Base-by-base conservation (phyloP, 2,797 vertebrate genomes). In the Cyclura pinguis region DNA sequence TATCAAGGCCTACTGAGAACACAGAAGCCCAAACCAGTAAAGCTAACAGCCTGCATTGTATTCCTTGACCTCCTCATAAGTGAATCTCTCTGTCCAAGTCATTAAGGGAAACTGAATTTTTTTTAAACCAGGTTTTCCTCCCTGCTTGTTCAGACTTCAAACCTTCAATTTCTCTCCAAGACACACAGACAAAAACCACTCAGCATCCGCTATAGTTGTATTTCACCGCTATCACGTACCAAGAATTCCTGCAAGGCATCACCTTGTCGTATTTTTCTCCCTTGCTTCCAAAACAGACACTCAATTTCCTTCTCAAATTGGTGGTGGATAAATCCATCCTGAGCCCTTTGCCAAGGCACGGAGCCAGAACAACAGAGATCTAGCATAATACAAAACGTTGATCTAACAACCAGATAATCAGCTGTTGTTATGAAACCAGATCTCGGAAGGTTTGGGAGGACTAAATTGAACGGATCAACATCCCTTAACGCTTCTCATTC, bases 361-460 rank as follows among this genome's bases (percentile, higher is more conserved):
- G 92, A 90, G 93, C 93, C 59, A 88, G 95, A 96, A 96, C 92
- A 73, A 95, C 92, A 6, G 92, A 42, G 74, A 93, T 93, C 92
- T 93, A 80, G 86, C 32, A 8, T 91, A 94, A 93, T 95, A 94
- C 95, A 93, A 93, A 91, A 90, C 89, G 92, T 90, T 94, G 93
- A 94, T 94, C 24, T 22, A 93, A 93, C 92, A 91, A 94, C 64
- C 93, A 91, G 95, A 94, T 94, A 93, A 95, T 95, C 94, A 93
- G 90, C 89, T 93, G 94, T 88, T 62, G 93, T 95, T 93, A 95
- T 93, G 12, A 92, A 95, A 93, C 94, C 5, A 89, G 90, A 94
- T 85, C 91, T 14, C 5, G 5, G 14, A 81, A 62, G 24, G 10
- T 6, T 52, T 52, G 80, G 9, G 3, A 12, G 8, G 52, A 9